Conservation (phyloP, 1,140 invertebrate genomes). For the Temnothorax curvispinosus region DNA sequence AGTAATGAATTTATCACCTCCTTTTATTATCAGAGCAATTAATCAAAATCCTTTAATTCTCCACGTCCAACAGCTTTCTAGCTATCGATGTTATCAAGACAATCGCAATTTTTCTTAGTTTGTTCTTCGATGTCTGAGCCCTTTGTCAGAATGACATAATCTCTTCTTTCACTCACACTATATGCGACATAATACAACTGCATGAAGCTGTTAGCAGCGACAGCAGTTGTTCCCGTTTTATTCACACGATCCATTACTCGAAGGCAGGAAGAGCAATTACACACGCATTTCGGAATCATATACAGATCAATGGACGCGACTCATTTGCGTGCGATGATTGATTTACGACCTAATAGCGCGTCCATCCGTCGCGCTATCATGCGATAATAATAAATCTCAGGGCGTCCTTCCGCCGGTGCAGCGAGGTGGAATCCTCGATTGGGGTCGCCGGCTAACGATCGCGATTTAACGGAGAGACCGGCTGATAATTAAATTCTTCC, state of each 20-base stretch:
- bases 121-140: not conserved
- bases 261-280: conserved; percentile 6
- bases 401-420: not conserved
- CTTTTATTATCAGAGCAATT: not conserved
- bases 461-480: not conserved
- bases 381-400: conserved; percentile 43
- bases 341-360: conserved; percentile 50
- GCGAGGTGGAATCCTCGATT: not conserved
- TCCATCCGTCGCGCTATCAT: conserved; percentile 23
- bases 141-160: not conserved
- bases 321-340: conserved; percentile 57
- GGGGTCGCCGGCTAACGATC: not conserved
- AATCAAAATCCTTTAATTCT: not conserved
- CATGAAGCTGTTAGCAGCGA: not conserved
- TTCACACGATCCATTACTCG: conserved; percentile 9
- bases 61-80: not conserved
- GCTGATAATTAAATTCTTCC: conserved; percentile 69
- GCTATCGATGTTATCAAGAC: not conserved
- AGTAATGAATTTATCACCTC: not conserved
- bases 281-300: conserved; percentile 39
- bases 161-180: not conserved
- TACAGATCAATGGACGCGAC: conserved; percentile 18
- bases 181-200: not conserved
- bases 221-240: not conserved
- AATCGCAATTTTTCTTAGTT: not conserved